Conservation (phyloP, 2,888 invertebrate species). For the Elegia similella region DNA sequence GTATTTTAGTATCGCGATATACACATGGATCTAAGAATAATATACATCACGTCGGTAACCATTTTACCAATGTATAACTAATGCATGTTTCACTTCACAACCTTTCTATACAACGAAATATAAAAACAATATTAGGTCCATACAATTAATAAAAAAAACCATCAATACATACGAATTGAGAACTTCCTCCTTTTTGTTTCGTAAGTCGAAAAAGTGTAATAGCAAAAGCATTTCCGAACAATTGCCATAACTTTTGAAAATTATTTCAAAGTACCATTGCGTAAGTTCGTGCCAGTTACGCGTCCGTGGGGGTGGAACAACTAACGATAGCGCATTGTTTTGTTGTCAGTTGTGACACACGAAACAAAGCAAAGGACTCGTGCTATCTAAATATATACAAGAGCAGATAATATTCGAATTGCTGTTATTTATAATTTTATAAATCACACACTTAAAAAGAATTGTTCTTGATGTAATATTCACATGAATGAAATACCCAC, state of each 20-base stretch:
- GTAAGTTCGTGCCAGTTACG: not conserved
- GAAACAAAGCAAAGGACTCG: not conserved
- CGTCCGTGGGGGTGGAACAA: not conserved
- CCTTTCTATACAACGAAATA: no score
- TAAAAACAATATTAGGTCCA: no score
- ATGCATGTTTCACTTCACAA: not conserved
- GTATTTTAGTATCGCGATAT: not conserved
- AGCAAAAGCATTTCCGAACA: not conserved
- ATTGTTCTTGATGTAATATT: no score
- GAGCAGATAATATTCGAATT: no score
- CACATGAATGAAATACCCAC: no score
- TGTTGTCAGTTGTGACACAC: not conserved
- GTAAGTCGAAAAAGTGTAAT: not conserved
- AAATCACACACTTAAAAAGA: no score
- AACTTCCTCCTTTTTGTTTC: no score
- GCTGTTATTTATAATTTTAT: no score
- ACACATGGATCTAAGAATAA: no score
- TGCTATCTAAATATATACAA: not conserved
- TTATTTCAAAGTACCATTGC: not conserved
- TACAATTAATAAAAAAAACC: no score
- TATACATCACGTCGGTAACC: not conserved
- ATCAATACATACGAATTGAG: no score
- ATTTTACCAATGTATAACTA: not conserved
- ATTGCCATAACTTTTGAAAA: not conserved
- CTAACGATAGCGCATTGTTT: not conserved